A percentile compares a stretch with the other conserved stretches of the same genome.
Conservation (phyloP, 2,797 vertebrate species). For the Heterohyrax brucei region DNA sequence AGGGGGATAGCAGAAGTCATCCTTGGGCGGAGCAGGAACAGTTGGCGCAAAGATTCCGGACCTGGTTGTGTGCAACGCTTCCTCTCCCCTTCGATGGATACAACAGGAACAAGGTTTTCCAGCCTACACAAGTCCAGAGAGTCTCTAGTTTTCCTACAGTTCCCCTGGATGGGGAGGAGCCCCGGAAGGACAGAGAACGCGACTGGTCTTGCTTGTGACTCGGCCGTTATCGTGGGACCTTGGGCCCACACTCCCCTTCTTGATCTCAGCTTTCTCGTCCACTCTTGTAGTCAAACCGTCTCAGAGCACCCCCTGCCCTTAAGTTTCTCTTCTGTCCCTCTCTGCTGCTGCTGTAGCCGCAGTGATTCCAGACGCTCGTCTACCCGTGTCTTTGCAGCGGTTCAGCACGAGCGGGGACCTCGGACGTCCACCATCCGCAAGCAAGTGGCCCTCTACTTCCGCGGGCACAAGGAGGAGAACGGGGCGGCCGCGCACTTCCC, state of each 20-base stretch:
- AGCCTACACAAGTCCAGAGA: neutral
- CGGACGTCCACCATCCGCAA: constrained; percentile 99
- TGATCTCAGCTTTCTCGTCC: neutral
- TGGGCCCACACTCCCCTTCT: neutral
- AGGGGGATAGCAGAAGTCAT: neutral
- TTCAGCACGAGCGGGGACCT: constrained; percentile 98
- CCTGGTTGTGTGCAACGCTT: neutral
- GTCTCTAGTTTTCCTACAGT: neutral
- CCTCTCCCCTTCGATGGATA: neutral
- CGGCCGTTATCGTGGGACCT: neutral
- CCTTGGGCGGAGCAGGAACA: neutral
- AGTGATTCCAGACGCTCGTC: neutral
- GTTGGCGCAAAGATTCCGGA: neutral
- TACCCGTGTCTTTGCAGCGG: constrained; percentile 91
- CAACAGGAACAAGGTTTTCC: neutral
- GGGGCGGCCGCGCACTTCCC: constrained; percentile 95
- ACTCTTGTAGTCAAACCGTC: neutral
- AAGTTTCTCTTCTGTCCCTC: neutral
- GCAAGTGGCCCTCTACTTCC: constrained; percentile 99
- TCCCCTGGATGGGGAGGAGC: neutral
- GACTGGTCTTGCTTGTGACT: neutral
- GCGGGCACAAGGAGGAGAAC: constrained; percentile 98
- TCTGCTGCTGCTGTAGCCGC: neutral
- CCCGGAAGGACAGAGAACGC: neutral
- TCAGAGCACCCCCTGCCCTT: neutral